These are phyloP conservation scores for Acomys russatus DNA, from an alignment of 2,797 vertebrate genomes.

Conservation along the genomic window DNA sequence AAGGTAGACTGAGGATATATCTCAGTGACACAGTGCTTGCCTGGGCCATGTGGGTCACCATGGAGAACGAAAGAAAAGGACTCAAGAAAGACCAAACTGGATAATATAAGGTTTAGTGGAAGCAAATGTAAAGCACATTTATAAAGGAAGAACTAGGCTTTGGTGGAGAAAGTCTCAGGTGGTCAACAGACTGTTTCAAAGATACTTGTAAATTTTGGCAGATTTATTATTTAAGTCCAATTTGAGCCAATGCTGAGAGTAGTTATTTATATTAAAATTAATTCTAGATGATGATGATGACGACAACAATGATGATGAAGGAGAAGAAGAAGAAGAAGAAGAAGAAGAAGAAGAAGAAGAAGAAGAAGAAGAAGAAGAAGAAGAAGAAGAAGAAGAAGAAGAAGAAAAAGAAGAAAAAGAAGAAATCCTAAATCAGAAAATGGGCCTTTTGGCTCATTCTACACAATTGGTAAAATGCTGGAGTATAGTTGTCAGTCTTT, in stretches of 20 bases:
- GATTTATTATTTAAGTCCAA: background rate
- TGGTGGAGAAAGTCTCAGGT: background rate
- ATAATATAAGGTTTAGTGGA: background rate
- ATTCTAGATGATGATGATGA: background rate
- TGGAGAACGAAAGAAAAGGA: background rate
- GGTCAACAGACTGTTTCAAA: background rate
- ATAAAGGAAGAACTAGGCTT: background rate
- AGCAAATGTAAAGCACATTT: background rate
- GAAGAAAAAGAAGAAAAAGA: too few species aligned
- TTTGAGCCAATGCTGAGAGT: background rate
- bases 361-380: too few species aligned
- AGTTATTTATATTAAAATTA: conserved; percentile 18
- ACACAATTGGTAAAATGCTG: background rate
- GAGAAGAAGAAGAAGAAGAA: too few species aligned
- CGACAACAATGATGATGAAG: too few species aligned
- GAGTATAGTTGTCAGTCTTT: background rate
- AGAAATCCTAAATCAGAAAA: background rate
- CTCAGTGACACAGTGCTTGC: background rate
- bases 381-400: too few species aligned
- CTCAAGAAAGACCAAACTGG: background rate
- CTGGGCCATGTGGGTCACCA: background rate
- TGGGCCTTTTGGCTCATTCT: background rate
- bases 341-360: too few species aligned
- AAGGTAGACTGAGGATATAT: background rate
- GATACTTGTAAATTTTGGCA: background rate